Evolutionary conservation across 2,113 vertebrate species (phyloP).

Genomic region (Anthoscopus minutus): DNA sequence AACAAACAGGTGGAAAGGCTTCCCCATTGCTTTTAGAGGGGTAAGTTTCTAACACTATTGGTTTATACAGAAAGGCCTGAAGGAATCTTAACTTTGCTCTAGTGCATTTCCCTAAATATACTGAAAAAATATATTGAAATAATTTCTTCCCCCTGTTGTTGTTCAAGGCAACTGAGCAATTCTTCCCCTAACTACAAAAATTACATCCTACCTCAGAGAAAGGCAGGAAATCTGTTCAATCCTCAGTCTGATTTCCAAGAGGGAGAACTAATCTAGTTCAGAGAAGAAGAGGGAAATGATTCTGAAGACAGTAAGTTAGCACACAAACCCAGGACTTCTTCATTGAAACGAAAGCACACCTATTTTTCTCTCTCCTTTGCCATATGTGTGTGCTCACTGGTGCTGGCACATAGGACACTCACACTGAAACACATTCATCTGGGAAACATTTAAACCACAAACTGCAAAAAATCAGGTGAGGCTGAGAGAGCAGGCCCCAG

Average conservation of each 20-base stretch:
- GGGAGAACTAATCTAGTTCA: conserved; percentile 44
- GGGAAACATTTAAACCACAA: not conserved
- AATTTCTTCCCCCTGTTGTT: not conserved
- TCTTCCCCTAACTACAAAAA: conserved; percentile 24
- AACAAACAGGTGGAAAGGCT: not conserved
- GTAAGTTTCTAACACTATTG: not conserved
- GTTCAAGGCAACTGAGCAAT: not conserved
- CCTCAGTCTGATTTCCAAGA: conserved; percentile 38
- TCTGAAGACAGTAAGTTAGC: not conserved
- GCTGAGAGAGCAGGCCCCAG: not conserved
- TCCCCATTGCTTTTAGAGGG: not conserved
- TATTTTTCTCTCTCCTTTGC: not conserved
- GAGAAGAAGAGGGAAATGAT: conserved; percentile 33
- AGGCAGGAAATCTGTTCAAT: conserved; percentile 47
- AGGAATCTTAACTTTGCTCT: not conserved
- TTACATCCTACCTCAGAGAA: conserved; percentile 34
- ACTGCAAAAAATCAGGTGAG: not conserved
- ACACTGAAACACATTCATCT: not conserved
- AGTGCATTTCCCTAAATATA: not conserved
- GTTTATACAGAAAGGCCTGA: not conserved
- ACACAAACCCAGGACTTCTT: not conserved
- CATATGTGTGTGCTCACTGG: not conserved
- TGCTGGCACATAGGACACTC: not conserved
- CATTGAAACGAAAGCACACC: not conserved
- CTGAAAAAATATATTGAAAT: not conserved